Percentiles rank a stretch among this genome's conserved stretches.
These are phyloP conservation scores for Idaea biselata DNA, from an alignment of 2,888 invertebrate genomes.

Conservation along the genomic window DNA sequence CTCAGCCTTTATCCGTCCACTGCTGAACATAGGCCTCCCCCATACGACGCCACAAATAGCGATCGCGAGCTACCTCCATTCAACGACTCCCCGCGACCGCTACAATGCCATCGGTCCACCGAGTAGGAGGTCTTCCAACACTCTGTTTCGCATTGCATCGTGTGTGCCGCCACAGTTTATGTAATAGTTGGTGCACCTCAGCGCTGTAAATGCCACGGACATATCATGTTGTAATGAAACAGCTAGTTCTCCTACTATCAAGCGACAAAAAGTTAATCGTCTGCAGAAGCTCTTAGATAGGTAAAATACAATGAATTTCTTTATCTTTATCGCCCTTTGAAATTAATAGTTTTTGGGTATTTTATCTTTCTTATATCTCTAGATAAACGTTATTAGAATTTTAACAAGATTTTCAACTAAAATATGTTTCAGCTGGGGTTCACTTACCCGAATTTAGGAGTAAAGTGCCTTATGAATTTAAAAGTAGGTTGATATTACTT, in stretches of 20 bases:
- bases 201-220: too few relatives aligned
- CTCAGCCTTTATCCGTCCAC: too few relatives aligned
- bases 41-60: too few relatives aligned
- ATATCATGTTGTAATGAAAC: neutral
- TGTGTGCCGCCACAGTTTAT: too few relatives aligned
- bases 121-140: too few relatives aligned
- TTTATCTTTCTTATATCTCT: neutral
- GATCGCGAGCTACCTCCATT: too few relatives aligned
- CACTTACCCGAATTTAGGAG: neutral
- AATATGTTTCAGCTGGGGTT: neutral
- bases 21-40: too few relatives aligned
- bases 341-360: neutral
- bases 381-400: neutral
- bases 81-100: too few relatives aligned
- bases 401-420: neutral
- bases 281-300: neutral
- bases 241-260: neutral
- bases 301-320: neutral
- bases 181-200: too few relatives aligned
- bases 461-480: neutral
- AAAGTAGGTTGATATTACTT: neutral
- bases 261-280: neutral
- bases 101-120: too few relatives aligned
- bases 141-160: too few relatives aligned
- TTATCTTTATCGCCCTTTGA: constrained; percentile 1